A percentile compares a stretch with the other conserved stretches of the same genome.
Evolutionary conservation across 2,113 vertebrate genomes (phyloP).

Genomic region (Vombatus ursinus): DNA sequence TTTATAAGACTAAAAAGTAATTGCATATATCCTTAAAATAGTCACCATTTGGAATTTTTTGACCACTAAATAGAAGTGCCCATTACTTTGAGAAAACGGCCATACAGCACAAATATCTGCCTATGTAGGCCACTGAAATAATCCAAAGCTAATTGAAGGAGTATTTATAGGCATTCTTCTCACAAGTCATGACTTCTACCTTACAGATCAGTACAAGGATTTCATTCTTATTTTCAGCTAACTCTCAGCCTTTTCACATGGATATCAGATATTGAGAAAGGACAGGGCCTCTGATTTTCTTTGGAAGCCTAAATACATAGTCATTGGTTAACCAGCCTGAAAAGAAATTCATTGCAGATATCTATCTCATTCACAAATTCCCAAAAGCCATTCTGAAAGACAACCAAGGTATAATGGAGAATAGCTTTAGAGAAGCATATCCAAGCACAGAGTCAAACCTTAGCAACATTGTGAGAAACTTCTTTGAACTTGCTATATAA

Average conservation of each 20-base stretch:
- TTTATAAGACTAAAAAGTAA: background rate
- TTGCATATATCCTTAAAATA: conserved; percentile 79
- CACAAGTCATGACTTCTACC: background rate
- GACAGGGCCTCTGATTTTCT: background rate
- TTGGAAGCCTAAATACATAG: background rate
- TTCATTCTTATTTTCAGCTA: conserved; percentile 24
- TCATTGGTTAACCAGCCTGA: background rate
- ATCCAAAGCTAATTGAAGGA: conserved; percentile 83
- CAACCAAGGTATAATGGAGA: conserved; percentile 21
- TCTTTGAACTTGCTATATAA: conserved; percentile 19
- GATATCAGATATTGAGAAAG: conserved; percentile 21
- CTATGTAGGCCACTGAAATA: conserved; percentile 84
- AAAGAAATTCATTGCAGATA: background rate
- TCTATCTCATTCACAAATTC: conserved; percentile 2
- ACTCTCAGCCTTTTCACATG: background rate
- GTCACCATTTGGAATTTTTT: conserved; percentile 79
- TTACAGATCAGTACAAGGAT: conserved; percentile 16
- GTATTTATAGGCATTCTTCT: conserved; percentile 76
- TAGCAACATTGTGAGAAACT: conserved; percentile 1
- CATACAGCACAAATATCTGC: conserved; percentile 85
- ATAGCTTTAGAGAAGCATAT: background rate
- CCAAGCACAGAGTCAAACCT: background rate
- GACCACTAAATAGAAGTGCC: conserved; percentile 86
- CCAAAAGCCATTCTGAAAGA: conserved; percentile 1
- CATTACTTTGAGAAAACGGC: conserved; percentile 85